phyloP scores from a whole-genome alignment of 2,113 vertebrate species.

The rat (Rattus norvegicus) region GRCr8 NC_086028.1:47419501-47420000 shows the following conservation, averaged over 20 bases:
- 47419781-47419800: no score
- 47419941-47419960: no score
- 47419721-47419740: neutral
- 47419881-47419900: no score
- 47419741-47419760: neutral
- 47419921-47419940: accelerated
- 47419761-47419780: neutral
- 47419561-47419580: neutral
- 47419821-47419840: no score
- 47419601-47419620: neutral
- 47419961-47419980: neutral
- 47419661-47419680: neutral
- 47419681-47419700: neutral
- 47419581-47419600: neutral
- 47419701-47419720: neutral
- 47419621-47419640: neutral
- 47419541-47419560: no score
- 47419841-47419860: no score
- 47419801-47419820: no score
- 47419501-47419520: neutral
- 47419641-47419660: neutral
- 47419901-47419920: no score
- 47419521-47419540: neutral
- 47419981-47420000: no score
- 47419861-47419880: no score